Conservation (phyloP, 1,140 invertebrate genomes). For the Polypedilum pembai region DNA sequence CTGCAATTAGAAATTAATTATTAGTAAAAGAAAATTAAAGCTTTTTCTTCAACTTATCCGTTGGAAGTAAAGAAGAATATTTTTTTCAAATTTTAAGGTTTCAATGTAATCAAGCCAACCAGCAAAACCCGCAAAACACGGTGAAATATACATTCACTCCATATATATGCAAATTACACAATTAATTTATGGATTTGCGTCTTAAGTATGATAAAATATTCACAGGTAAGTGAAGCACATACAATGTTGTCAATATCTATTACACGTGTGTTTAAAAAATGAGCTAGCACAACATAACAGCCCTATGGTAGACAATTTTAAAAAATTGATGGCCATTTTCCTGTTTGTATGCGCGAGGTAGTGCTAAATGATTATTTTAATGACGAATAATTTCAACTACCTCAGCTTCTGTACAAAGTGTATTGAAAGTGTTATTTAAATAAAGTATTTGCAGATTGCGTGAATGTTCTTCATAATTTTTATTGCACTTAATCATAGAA, state of each 20-base stretch:
- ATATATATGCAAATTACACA: conserved; percentile 9
- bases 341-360: too few species aligned
- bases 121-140: not conserved
- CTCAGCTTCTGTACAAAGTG: too few species aligned
- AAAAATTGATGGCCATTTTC: too few species aligned
- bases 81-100: not conserved
- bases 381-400: too few species aligned
- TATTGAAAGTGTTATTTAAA: too few species aligned
- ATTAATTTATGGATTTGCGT: conserved; percentile 19
- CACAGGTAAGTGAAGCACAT: not conserved
- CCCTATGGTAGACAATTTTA: too few species aligned
- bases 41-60: not conserved
- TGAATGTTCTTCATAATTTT: too few species aligned
- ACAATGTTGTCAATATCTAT: not conserved
- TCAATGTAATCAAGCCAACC: not conserved
- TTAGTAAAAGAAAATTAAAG: not conserved
- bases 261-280: not conserved
- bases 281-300: too few species aligned
- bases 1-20: conserved; percentile 33
- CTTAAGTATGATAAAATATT: conserved; percentile 13
- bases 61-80: not conserved
- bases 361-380: too few species aligned
- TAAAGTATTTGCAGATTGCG: too few species aligned
- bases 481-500: too few species aligned
- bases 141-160: not conserved